A percentile compares a stretch with the other conserved stretches of the same genome.
phyloP scores from a whole-genome alignment of 2,888 invertebrate species.

The Drosophila lacicola region DNA sequence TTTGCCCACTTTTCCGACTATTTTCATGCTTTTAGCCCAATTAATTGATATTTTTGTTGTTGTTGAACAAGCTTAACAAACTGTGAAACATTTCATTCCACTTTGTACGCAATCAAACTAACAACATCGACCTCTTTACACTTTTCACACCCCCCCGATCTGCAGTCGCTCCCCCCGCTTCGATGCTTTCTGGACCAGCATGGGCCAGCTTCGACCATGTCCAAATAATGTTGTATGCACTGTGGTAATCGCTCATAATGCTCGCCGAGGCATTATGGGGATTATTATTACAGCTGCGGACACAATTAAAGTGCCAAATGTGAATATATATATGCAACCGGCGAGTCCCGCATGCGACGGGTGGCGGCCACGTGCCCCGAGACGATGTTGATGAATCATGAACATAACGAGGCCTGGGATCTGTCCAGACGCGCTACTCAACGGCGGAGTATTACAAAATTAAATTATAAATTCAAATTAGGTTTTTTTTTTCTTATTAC shows the following conservation, averaged over 20 bases:
- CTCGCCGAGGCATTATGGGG: constrained; percentile 23
- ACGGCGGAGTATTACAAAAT: constrained; percentile 48
- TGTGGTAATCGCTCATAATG: constrained; percentile 46
- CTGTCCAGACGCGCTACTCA: constrained; percentile 5
- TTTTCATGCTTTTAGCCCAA: constrained; percentile 3
- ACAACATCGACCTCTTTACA: constrained; percentile 61
- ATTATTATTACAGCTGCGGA: constrained; percentile 64
- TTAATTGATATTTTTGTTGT: constrained; percentile 4
- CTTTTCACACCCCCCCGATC: constrained; percentile 24
- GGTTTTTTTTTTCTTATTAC: constrained; percentile 12
- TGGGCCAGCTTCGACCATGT: constrained; percentile 20
- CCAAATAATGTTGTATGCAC: constrained; percentile 45
- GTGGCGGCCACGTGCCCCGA: constrained; percentile 64
- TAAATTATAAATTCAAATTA: constrained; percentile 73
- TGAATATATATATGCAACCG: constrained; percentile 54
- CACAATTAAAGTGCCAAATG: constrained; percentile 67
- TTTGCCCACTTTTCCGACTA: constrained; percentile 5
- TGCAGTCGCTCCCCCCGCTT: not conserved
- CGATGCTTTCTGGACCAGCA: constrained; percentile 29
- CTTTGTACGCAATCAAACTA: constrained; percentile 51
- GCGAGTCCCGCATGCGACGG: constrained; percentile 49
- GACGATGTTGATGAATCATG: constrained; percentile 44
- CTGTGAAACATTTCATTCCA: constrained; percentile 53
- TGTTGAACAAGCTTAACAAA: constrained; percentile 7
- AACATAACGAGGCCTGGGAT: constrained; percentile 14